Evolutionary conservation across 2,888 invertebrate species (phyloP).

Genomic region (Holacanthella duospinosa): DNA sequence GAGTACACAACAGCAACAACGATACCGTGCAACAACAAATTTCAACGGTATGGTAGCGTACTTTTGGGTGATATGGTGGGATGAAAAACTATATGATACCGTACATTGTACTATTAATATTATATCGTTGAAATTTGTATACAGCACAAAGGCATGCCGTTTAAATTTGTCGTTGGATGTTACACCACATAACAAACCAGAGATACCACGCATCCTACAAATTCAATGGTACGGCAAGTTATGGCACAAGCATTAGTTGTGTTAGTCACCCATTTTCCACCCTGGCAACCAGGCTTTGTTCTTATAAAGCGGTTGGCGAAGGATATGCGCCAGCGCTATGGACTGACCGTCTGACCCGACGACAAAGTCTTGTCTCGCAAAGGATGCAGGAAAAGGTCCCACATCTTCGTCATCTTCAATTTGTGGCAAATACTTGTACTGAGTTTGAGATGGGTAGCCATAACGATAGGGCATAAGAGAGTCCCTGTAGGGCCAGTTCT

Average conservation of each 20-base stretch:
- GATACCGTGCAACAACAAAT: no score
- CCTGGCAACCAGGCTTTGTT: neutral
- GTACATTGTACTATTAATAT: no score
- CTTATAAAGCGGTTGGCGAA: neutral
- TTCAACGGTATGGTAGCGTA: no score
- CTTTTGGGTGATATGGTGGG: no score
- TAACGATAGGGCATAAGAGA: slow-evolving; percentile 29
- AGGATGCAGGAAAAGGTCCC: slow-evolving; percentile 2
- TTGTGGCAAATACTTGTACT: slow-evolving; percentile 27
- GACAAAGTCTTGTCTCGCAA: slow-evolving; percentile 17
- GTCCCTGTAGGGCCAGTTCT: slow-evolving; percentile 31
- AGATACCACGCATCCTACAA: no score
- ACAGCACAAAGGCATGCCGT: no score
- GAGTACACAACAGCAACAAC: no score
- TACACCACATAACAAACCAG: no score
- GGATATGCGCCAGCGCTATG: neutral
- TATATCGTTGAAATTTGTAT: no score
- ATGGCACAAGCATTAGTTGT: neutral
- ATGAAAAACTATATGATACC: no score
- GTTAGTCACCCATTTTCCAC: slow-evolving; percentile 1
- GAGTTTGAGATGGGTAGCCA: slow-evolving; percentile 30
- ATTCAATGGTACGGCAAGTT: neutral
- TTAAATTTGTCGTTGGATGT: no score
- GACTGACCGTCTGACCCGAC: slow-evolving; percentile 8
- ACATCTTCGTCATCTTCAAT: slow-evolving; percentile 30